Evolutionary conservation across 2,888 invertebrate species (phyloP).

Genomic region (Pecten maximus): DNA sequence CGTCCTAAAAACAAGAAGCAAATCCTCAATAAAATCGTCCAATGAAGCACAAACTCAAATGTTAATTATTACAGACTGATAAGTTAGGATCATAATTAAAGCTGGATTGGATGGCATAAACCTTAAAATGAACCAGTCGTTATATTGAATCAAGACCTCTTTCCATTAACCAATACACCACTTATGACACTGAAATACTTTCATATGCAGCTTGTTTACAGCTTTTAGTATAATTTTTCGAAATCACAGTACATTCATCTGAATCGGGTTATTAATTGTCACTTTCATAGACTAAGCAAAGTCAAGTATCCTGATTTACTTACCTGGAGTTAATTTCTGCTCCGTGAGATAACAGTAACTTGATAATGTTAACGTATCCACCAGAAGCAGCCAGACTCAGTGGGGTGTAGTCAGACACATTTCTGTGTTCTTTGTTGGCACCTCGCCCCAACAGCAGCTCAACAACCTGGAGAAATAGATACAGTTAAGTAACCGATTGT

Average conservation of each 20-base stretch:
- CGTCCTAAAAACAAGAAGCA: slow-evolving; percentile 70
- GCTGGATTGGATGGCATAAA: not conserved
- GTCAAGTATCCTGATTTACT: slow-evolving; percentile 38
- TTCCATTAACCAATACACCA: too few species aligned
- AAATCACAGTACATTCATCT: too few species aligned
- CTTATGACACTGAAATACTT: too few species aligned
- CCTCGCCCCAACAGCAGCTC: slow-evolving; percentile 93
- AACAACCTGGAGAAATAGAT: slow-evolving; percentile 86
- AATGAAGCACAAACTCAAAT: not conserved
- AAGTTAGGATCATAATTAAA: not conserved
- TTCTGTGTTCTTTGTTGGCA: slow-evolving; percentile 97
- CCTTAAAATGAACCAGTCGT: too few species aligned
- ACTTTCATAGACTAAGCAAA: too few species aligned
- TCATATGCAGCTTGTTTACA: too few species aligned
- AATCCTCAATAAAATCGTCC: not conserved
- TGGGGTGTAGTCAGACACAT: slow-evolving; percentile 99
- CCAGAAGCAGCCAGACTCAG: slow-evolving; percentile 99
- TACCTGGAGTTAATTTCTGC: slow-evolving; percentile 97
- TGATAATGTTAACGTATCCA: slow-evolving; percentile 98
- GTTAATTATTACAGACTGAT: not conserved
- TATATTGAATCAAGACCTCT: too few species aligned
- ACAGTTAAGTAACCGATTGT: too few species aligned
- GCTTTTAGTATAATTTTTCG: too few species aligned
- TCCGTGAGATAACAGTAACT: slow-evolving; percentile 94
- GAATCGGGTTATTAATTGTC: too few species aligned